Base-by-base conservation (phyloP, 1,140 invertebrate genomes). In the Euura saliciscinereae region DNA sequence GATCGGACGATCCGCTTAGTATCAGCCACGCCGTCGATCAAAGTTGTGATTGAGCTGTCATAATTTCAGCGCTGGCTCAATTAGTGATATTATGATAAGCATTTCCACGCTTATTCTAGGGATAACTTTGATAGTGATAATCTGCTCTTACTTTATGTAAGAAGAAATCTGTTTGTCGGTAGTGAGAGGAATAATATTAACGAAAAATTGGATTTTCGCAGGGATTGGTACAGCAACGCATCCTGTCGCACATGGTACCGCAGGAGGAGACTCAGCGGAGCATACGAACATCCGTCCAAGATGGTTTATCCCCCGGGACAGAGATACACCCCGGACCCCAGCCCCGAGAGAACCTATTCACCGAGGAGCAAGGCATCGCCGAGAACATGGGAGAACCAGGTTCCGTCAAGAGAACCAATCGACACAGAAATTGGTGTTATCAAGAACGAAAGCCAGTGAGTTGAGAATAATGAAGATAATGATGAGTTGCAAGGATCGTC, bases 251-350 rank as follows among this genome's bases (percentile, higher is more conserved):
- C 90, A 8, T 96, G 94, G 91, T 97, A 93, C 88, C 90, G 96
- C 10, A 91, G 95, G 64, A 90, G 94, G 44, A 93, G 94, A 44
- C 87, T 97, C 1, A 91, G 91, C 78, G 93, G 93, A 66, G 96
- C 95, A 65, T 96, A 95, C 85, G 94, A 93, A 28, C 95, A 97
- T 84, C 95, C 96, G 4, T 96, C 95, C n/a, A 93, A 91, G 82
- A 97, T 97, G 96, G 95, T 98, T 13, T 98, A 98, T 87, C 96
- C 96, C 69, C 95, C 95, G 11, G 95, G 94, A 7, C 91, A 95
- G 68, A 88, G 86, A 8, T 96, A 94, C 77, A 95, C 94, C 2
- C 94, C 95, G 2, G 91, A 94, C 79, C 88, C 89, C 2, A 92
- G 91, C 6, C 93, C 93, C 0, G 86, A 86, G 13, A 81, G 93